Conservation (phyloP, 1,140 invertebrate species). For the Vanessa tameamea region DNA sequence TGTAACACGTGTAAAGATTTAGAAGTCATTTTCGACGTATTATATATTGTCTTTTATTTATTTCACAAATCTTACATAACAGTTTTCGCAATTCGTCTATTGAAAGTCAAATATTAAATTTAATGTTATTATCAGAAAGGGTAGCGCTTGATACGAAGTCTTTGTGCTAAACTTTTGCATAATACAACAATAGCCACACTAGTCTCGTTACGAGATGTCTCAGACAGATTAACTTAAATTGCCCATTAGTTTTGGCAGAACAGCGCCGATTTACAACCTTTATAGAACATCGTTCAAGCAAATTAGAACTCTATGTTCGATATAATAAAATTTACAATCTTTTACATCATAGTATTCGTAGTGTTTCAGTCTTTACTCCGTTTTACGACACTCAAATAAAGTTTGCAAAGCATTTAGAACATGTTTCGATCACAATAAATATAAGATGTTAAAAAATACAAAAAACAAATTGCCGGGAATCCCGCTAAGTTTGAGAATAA, state of each 20-base stretch:
- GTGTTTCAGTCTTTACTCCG: conserved; percentile 26
- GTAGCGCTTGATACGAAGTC: conserved; percentile 4
- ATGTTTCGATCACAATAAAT: conserved; percentile 37
- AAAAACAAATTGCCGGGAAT: conserved; percentile 35
- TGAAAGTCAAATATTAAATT: background rate
- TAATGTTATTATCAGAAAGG: background rate
- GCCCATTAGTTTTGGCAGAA: conserved; percentile 60
- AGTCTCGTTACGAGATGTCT: conserved; percentile 63
- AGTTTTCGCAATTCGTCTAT: too few species aligned
- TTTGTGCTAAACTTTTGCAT: conserved; percentile 43
- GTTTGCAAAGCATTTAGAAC: conserved; percentile 39
- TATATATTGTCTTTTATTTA: too few species aligned
- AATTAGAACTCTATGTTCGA: conserved; percentile 27
- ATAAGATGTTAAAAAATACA: conserved; percentile 20
- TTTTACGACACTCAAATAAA: conserved; percentile 41
- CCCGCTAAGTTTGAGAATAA: conserved; percentile 25
- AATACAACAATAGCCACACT: conserved; percentile 55
- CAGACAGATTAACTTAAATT: conserved; percentile 63
- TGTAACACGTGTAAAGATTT: background rate
- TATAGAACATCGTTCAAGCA: conserved; percentile 9
- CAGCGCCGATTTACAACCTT: conserved; percentile 34
- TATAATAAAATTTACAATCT: conserved; percentile 13
- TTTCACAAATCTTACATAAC: too few species aligned
- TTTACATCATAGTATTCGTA: background rate
- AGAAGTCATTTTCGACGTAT: too few species aligned